Percentiles rank a stretch among this genome's conserved stretches.
Evolutionary conservation across 1,140 invertebrate species (phyloP).

Genomic region (Pararge aegeria): DNA sequence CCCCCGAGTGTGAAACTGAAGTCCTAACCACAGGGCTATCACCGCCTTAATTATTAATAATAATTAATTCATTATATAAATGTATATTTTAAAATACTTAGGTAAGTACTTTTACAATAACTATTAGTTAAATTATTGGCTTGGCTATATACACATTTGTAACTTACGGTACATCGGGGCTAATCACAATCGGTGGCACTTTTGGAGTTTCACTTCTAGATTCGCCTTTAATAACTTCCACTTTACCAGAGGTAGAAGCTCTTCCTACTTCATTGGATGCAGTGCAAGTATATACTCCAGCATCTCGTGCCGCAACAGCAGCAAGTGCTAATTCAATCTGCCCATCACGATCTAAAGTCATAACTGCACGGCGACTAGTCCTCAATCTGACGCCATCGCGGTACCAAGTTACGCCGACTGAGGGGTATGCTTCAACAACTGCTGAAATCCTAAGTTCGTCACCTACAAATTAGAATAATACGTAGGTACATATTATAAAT

Average conservation of each 20-base stretch:
- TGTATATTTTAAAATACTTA: too few relatives aligned
- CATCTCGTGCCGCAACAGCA: constrained; percentile 84
- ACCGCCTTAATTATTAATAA: too few relatives aligned
- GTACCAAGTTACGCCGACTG: constrained; percentile 90
- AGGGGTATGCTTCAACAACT: constrained; percentile 89
- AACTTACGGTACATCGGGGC: constrained; percentile 82
- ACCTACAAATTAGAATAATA: constrained; percentile 56
- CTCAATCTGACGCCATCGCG: constrained; percentile 85
- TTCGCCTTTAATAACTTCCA: constrained; percentile 81
- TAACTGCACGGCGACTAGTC: constrained; percentile 86
- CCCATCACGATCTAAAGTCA: constrained; percentile 89
- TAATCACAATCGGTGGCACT: constrained; percentile 71
- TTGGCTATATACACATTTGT: not conserved
- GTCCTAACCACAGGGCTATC: too few relatives aligned
- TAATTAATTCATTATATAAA: too few relatives aligned
- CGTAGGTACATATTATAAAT: not conserved
- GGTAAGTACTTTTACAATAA: too few relatives aligned
- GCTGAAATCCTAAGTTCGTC: constrained; percentile 85
- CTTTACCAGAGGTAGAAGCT: constrained; percentile 85
- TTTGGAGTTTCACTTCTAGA: constrained; percentile 43
- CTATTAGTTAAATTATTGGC: too few relatives aligned
- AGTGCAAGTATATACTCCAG: constrained; percentile 92
- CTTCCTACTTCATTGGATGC: constrained; percentile 93
- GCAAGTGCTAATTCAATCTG: constrained; percentile 86
- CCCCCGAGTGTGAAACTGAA: too few relatives aligned